These are phyloP conservation scores for Conus ventricosus DNA, from an alignment of 1,140 invertebrate species.

Conservation along the genomic window DNA sequence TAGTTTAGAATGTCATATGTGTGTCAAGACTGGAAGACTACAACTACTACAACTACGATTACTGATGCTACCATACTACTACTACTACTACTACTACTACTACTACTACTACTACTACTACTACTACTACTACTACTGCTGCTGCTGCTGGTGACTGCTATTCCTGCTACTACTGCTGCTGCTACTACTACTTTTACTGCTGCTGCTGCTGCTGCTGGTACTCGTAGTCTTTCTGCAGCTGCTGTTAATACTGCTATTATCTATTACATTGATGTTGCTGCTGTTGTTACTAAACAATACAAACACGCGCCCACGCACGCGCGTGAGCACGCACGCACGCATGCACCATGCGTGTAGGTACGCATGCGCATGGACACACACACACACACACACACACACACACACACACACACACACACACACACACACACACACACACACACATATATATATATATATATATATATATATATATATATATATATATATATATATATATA, in stretches of 20 bases:
- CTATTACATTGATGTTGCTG: not conserved
- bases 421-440: no score
- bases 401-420: no score
- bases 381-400: no score
- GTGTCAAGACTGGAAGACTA: not conserved
- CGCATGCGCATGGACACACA: constrained; percentile 11
- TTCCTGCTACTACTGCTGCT: constrained; percentile 13
- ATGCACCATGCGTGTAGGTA: no score
- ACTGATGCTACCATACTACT: constrained; percentile 27
- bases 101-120: constrained; percentile 36
- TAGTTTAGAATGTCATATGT: not conserved
- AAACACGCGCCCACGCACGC: no score
- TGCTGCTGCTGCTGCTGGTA: constrained; percentile 2
- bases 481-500: no score
- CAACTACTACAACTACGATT: constrained; percentile 15
- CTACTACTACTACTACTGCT: constrained; percentile 32
- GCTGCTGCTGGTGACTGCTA: not conserved
- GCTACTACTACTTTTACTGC: constrained; percentile 15
- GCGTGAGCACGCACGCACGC: no score
- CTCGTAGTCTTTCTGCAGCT: not conserved
- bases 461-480: no score
- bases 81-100: constrained; percentile 28
- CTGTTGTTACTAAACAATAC: no score
- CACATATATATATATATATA: no score
- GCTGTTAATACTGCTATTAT: not conserved